Conservation (phyloP, 2,113 vertebrate genomes). For the Oenanthe oenanthe region DNA sequence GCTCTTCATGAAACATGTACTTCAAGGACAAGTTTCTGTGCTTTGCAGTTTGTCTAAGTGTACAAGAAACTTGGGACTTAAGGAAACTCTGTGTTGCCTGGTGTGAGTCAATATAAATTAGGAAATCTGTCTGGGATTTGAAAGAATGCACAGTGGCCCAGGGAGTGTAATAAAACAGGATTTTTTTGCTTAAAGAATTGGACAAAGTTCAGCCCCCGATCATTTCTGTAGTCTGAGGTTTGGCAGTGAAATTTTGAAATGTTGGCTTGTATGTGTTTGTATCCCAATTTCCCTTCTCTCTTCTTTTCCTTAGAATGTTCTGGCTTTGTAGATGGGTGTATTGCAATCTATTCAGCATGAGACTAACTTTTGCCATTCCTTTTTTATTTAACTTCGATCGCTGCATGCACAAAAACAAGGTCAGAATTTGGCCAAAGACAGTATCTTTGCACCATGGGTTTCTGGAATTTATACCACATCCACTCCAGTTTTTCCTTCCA, state of each 20-base stretch:
- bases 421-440: not conserved
- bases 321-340: not conserved
- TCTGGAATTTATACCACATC: conserved; percentile 6
- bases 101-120: not conserved
- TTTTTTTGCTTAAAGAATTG: not conserved
- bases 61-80: not conserved
- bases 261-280: not conserved
- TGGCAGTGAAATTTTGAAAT: not conserved
- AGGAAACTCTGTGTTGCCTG: not conserved
- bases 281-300: not conserved
- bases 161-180: not conserved
- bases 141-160: not conserved
- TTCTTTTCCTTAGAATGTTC: not conserved
- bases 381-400: not conserved
- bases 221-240: not conserved
- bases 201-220: not conserved
- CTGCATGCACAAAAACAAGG: not conserved
- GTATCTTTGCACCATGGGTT: not conserved
- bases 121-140: not conserved
- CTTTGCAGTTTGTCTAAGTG: not conserved
- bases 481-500: not conserved
- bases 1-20: not conserved
- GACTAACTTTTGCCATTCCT: not conserved
- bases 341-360: not conserved
- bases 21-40: not conserved